Evolutionary conservation across 2,888 invertebrate species (phyloP).

Genomic region (Agonopterix subpropinquella): DNA sequence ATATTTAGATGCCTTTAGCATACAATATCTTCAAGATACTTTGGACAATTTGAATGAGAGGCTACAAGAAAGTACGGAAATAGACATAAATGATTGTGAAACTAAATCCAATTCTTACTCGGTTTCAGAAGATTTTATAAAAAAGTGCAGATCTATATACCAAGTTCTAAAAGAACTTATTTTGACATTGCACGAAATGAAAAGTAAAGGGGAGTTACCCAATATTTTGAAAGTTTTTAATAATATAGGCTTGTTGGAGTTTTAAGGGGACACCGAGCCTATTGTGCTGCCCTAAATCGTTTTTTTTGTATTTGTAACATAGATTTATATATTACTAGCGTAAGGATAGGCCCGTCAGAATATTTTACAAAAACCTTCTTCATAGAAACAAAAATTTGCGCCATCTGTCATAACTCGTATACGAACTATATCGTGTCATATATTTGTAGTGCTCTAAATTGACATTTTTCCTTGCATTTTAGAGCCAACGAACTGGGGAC

Average conservation of each 20-base stretch:
- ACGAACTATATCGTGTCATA: too few relatives aligned
- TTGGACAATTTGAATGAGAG: conserved; percentile 41
- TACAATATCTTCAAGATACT: conserved; percentile 42
- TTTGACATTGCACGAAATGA: conserved; percentile 26
- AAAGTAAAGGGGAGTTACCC: conserved; percentile 26
- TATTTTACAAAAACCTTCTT: too few relatives aligned
- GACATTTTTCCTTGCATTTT: too few relatives aligned
- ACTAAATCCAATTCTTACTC: conserved; percentile 30
- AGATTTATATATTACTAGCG: too few relatives aligned
- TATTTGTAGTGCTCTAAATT: too few relatives aligned
- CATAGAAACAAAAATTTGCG: too few relatives aligned
- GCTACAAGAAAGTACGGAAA: conserved; percentile 19
- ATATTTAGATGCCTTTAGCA: conserved; percentile 50
- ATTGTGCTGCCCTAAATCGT: too few relatives aligned
- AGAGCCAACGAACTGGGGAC: too few relatives aligned
- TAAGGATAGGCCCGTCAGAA: too few relatives aligned
- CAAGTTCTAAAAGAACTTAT: conserved; percentile 38
- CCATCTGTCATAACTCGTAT: too few relatives aligned
- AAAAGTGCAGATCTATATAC: conserved; percentile 44
- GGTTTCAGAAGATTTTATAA: conserved; percentile 46
- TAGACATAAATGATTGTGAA: conserved; percentile 7
- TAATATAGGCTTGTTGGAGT: conserved; percentile 28
- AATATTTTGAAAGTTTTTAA: conserved; percentile 38
- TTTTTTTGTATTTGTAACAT: too few relatives aligned
- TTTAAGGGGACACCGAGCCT: too few relatives aligned